phyloP scores from a whole-genome alignment of 2,888 invertebrate species.

The Drosophila prolongata region DNA sequence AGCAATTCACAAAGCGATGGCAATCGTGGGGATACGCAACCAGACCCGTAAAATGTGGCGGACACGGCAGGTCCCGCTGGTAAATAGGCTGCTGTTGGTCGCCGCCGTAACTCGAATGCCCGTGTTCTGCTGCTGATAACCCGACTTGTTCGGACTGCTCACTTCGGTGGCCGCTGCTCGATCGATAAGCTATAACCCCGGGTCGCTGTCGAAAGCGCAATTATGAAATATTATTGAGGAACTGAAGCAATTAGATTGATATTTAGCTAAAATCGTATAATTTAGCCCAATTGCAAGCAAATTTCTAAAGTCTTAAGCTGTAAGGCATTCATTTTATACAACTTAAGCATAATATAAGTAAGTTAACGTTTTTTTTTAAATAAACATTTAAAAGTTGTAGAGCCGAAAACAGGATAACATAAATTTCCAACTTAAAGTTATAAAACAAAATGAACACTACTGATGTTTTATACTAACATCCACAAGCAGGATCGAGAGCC shows the following conservation, averaged over 20 bases:
- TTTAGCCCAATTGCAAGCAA: constrained; percentile 14
- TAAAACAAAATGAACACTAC: not conserved
- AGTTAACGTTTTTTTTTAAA: no score
- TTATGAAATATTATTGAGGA: constrained; percentile 38
- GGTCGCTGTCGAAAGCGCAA: constrained; percentile 71
- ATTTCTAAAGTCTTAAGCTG: not conserved
- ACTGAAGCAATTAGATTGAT: constrained; percentile 15
- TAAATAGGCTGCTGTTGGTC: constrained; percentile 65
- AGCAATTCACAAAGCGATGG: constrained; percentile 88
- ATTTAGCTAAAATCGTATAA: constrained; percentile 9
- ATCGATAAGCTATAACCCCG: constrained; percentile 72
- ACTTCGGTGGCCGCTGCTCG: constrained; percentile 54
- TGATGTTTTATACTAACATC: constrained; percentile 52
- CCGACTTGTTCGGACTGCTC: constrained; percentile 39
- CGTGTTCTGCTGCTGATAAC: constrained; percentile 71
- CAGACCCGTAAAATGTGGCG: constrained; percentile 85
- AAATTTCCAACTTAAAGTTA: no score
- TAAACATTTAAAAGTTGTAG: no score
- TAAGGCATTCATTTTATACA: no score
- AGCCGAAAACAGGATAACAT: not conserved
- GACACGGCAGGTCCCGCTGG: constrained; percentile 83
- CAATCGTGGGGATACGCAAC: constrained; percentile 87
- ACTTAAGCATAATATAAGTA: no score
- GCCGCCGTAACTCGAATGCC: constrained; percentile 30
- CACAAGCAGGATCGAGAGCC: constrained; percentile 49